phyloP scores from a whole-genome alignment of 1,140 invertebrate genomes.

The Sinonovacula constricta region DNA sequence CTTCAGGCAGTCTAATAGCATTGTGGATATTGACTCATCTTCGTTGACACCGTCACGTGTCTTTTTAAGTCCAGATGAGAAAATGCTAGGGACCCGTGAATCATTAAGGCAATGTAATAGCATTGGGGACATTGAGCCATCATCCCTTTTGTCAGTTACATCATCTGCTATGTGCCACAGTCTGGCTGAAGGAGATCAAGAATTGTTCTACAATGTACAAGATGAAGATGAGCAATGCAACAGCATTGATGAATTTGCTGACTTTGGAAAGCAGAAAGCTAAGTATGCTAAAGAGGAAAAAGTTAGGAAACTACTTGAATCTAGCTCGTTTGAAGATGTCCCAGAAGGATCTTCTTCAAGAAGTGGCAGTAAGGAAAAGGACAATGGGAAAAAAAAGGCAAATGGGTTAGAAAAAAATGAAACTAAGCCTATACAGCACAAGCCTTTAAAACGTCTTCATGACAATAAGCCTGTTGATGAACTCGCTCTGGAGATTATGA shows the following conservation, averaged over 20 bases:
- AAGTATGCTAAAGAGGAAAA: background rate
- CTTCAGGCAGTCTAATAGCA: background rate
- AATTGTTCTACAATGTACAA: background rate
- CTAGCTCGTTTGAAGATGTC: no score
- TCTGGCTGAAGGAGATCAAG: background rate
- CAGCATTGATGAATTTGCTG: background rate
- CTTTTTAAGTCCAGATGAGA: no score
- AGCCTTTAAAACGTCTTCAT: conserved; percentile 1
- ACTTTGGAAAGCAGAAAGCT: background rate
- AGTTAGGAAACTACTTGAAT: background rate
- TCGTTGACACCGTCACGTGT: no score
- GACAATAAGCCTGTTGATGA: no score
- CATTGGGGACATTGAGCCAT: background rate
- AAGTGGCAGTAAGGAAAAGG: background rate
- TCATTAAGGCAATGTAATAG: no score
- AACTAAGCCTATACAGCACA: background rate
- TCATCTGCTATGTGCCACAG: background rate
- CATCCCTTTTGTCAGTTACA: background rate
- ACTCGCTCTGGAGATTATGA: no score
- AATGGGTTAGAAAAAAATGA: background rate
- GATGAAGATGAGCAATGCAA: background rate
- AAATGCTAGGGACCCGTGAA: no score
- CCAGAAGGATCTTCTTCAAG: no score
- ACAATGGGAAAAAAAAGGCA: background rate
- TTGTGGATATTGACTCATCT: background rate